A percentile compares a stretch with the other conserved stretches of the same genome.
Evolutionary conservation across 2,888 invertebrate species (phyloP).

Genomic region (Gerosis bhagava): DNA sequence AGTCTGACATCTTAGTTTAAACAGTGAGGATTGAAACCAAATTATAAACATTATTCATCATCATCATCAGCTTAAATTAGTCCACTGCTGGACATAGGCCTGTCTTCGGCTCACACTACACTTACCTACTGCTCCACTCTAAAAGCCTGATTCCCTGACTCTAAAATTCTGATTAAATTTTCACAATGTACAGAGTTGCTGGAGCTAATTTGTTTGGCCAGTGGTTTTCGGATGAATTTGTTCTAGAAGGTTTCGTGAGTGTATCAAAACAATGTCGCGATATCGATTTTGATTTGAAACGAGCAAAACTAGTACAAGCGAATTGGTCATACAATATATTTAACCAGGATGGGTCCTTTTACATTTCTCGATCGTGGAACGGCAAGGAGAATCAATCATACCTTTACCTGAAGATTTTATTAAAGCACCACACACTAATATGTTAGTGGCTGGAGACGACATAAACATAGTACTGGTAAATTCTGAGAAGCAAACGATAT

Average conservation of each 20-base stretch:
- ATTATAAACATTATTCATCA: too few relatives aligned
- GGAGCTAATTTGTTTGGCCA: constrained; percentile 72
- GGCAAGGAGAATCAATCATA: constrained; percentile 49
- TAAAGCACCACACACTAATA: constrained; percentile 38
- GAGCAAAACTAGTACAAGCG: constrained; percentile 44
- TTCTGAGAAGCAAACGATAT: constrained; percentile 42
- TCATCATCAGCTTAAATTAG: too few relatives aligned
- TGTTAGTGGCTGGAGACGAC: constrained; percentile 58
- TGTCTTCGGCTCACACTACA: too few relatives aligned
- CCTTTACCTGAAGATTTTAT: constrained; percentile 39
- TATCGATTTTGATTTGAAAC: constrained; percentile 34
- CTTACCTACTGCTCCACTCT: too few relatives aligned
- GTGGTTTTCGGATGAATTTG: constrained; percentile 49
- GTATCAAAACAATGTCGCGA: constrained; percentile 30
- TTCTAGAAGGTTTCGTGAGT: constrained; percentile 47
- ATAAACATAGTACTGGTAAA: constrained; percentile 49
- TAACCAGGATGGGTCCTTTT: constrained; percentile 44
- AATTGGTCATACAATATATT: constrained; percentile 72
- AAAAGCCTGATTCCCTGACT: too few relatives aligned
- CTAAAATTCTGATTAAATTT: background rate
- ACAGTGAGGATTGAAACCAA: too few relatives aligned
- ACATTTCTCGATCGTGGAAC: constrained; percentile 55
- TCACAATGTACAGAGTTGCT: constrained; percentile 49
- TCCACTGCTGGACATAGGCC: too few relatives aligned
- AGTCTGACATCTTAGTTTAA: too few relatives aligned